Percentiles rank a stretch among this genome's conserved stretches.
phyloP scores from a whole-genome alignment of 2,113 vertebrate species.

The Morone chrysops region DNA sequence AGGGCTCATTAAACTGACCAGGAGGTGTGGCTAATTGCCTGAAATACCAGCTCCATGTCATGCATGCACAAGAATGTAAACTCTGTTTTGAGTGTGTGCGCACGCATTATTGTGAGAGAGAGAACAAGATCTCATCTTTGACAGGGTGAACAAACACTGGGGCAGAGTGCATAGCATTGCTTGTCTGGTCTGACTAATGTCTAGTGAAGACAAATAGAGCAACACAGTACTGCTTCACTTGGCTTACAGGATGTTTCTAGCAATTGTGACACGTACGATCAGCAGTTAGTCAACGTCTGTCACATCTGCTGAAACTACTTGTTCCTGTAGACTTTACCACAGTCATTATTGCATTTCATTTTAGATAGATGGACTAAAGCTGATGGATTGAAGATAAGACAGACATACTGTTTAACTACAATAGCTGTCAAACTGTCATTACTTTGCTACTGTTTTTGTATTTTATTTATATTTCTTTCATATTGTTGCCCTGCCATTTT shows the following conservation, averaged over 20 bases:
- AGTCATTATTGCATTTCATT: not conserved
- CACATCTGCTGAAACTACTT: not conserved
- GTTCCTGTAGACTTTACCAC: not conserved
- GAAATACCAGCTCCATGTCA: conserved; percentile 63
- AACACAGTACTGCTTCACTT: not conserved
- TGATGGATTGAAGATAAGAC: not conserved
- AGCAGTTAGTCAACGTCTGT: not conserved
- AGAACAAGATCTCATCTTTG: conserved; percentile 42
- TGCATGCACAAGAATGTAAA: conserved; percentile 71
- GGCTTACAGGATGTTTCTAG: conserved; percentile 10
- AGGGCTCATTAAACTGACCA: conserved; percentile 34
- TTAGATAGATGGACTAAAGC: too few species aligned
- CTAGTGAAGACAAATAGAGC: not conserved
- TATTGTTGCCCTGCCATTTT: not conserved
- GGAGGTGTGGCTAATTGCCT: conserved; percentile 35
- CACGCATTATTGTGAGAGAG: not conserved
- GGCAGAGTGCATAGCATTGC: conserved; percentile 14
- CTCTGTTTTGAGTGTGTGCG: conserved; percentile 14
- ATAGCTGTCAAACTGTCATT: not conserved
- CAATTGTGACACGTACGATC: not conserved
- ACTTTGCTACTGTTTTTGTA: not conserved
- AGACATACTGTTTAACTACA: not conserved
- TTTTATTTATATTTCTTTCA: too few species aligned
- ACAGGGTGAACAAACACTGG: conserved; percentile 24
- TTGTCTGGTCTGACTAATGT: conserved; percentile 6